Conservation (phyloP, 1,140 invertebrate species). For the Anagrus nilaparvatae region DNA sequence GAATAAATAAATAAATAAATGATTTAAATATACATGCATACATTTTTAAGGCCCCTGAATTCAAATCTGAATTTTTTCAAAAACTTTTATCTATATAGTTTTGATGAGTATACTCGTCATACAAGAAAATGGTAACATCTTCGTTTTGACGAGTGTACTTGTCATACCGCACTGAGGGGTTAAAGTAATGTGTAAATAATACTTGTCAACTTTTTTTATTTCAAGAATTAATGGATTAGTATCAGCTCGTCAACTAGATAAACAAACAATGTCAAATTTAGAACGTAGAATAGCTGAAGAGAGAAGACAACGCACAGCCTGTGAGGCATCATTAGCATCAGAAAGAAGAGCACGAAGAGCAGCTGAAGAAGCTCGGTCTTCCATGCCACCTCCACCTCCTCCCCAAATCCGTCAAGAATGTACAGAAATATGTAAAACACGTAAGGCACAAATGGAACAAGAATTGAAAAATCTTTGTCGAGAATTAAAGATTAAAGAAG, state of each 20-base stretch:
- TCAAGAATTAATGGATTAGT: constrained; percentile 59
- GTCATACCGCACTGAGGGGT: too few species aligned
- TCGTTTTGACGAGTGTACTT: too few species aligned
- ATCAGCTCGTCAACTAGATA: constrained; percentile 64
- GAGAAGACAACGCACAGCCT: constrained; percentile 57
- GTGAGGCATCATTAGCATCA: constrained; percentile 66
- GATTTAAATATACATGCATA: too few species aligned
- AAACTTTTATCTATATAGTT: too few species aligned
- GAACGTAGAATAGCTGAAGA: constrained; percentile 81
- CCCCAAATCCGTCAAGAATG: constrained; percentile 51
- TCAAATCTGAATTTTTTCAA: too few species aligned
- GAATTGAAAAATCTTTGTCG: constrained; percentile 64
- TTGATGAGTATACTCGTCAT: too few species aligned
- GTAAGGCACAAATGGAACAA: constrained; percentile 65
- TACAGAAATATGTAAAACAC: constrained; percentile 62
- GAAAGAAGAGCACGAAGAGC: constrained; percentile 54
- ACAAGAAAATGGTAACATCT: too few species aligned
- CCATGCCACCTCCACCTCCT: constrained; percentile 31
- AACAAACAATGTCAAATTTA: constrained; percentile 59
- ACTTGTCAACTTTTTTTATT: constrained; percentile 13
- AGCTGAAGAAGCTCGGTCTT: constrained; percentile 42
- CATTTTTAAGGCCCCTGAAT: too few species aligned
- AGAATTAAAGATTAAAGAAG: constrained; percentile 67
- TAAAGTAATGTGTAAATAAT: background rate
- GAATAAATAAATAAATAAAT: too few species aligned